These are phyloP conservation scores for Oryzias sinensis DNA, from an alignment of 2,797 vertebrate species.

Conservation along the genomic window DNA sequence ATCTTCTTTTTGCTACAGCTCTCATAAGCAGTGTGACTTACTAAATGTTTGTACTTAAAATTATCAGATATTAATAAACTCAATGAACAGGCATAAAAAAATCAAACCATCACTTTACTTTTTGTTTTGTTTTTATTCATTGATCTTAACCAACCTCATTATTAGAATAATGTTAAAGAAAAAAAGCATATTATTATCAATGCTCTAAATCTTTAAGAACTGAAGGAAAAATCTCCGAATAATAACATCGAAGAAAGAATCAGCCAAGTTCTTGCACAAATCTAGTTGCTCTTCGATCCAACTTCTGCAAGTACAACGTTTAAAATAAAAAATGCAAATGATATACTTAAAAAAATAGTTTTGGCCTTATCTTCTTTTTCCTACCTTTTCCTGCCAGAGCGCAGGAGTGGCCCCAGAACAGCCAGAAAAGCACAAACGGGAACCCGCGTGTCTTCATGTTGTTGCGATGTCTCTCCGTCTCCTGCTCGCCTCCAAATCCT, in stretches of 20 bases:
- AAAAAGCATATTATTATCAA: neutral
- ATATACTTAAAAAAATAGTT: neutral
- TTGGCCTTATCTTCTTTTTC: slow-evolving; percentile 29
- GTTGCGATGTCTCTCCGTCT: slow-evolving; percentile 37
- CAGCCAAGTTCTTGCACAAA: slow-evolving; percentile 24
- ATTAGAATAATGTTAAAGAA: neutral
- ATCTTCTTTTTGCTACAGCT: too few relatives aligned
- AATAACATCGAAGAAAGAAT: neutral
- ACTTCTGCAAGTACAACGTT: slow-evolving; percentile 39
- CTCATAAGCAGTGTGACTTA: too few relatives aligned
- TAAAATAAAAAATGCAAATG: slow-evolving; percentile 5
- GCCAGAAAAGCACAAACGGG: slow-evolving; percentile 61
- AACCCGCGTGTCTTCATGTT: slow-evolving; percentile 63
- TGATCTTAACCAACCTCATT: neutral
- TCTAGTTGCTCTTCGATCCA: slow-evolving; percentile 3
- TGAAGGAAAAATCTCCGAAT: neutral
- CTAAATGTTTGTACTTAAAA: too few relatives aligned
- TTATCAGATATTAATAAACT: too few relatives aligned
- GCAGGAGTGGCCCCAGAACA: slow-evolving; percentile 72
- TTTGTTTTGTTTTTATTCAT: too few relatives aligned
- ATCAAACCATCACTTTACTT: too few relatives aligned
- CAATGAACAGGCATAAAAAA: too few relatives aligned
- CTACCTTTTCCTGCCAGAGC: slow-evolving; percentile 85
- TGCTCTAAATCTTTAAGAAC: neutral
- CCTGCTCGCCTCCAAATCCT: slow-evolving; percentile 46